phyloP scores from a whole-genome alignment of 92 coral and sea anemone genomes.

The Hydrozoanthus gracilis region DNA sequence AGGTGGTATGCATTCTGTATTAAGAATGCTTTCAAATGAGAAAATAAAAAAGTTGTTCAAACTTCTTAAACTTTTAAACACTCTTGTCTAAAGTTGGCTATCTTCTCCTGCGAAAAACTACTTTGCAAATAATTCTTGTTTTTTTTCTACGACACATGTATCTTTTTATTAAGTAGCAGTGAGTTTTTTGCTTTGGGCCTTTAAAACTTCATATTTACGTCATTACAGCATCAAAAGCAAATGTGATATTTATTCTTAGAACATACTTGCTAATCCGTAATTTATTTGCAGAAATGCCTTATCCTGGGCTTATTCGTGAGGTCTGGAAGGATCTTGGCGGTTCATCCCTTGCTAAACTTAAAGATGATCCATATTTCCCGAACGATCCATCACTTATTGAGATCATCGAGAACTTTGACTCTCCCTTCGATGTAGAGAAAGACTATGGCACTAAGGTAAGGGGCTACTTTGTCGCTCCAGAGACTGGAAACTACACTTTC shows the following conservation, averaged over 20 bases:
- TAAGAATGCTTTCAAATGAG: no score
- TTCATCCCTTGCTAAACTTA: slow-evolving; percentile 73
- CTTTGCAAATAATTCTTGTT: no score
- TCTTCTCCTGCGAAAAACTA: neutral
- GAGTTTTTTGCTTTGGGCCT: no score
- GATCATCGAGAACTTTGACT: slow-evolving; percentile 97
- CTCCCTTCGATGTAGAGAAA: slow-evolving; percentile 96
- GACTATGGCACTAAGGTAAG: slow-evolving; percentile 96
- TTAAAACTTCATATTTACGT: no score
- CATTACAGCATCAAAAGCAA: no score
- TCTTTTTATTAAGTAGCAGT: no score
- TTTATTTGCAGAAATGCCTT: slow-evolving; percentile 86
- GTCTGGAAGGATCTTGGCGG: slow-evolving; percentile 97
- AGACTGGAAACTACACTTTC: slow-evolving; percentile 98
- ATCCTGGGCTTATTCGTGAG: slow-evolving; percentile 97
- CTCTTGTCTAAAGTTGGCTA: no score
- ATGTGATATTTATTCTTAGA: neutral
- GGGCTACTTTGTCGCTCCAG: slow-evolving; percentile 98
- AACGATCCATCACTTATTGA: slow-evolving; percentile 98
- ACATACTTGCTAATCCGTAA: neutral
- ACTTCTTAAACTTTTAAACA: no score
- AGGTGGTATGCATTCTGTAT: no score
- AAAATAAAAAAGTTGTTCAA: no score
- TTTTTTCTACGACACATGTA: no score
- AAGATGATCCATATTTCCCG: slow-evolving; percentile 93